Evolutionary conservation across 2,113 vertebrate genomes (phyloP), one percentile per base, ranked within the genome.

Genomic region (Dunckerocampus dactyliophorus): DNA sequence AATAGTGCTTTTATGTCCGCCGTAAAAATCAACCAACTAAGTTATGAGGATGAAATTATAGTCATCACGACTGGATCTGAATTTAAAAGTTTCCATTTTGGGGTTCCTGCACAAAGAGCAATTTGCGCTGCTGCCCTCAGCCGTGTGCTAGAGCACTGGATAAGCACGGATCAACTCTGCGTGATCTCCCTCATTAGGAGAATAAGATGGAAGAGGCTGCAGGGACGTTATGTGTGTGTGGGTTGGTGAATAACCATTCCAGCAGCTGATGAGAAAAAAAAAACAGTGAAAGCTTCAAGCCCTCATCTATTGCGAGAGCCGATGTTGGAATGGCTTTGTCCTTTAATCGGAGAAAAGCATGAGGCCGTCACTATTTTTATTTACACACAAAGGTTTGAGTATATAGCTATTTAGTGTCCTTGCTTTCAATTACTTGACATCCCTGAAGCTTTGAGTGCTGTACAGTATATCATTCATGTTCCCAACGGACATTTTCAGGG

Each of bases 141-240:
- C 77, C 53, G 76, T 60, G 68, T 57, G 71, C 79, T 62, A 54
- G 67, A 65, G 53, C 63, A 59, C 59, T 68, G 69, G 68, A 77
- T 79, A 78, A 85, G 82, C 80, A 84, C 67, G 71, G 69, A 54
- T 62, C 58, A 73, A 76, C 75, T 63, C 75, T 55, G n/a, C 6
- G 62, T 75, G 77, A 85, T 79, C 82, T 79, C 47, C 19, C 79
- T 83, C 79, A 82, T 89, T 89, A 90, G 77, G 17, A 48, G 57
- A 72, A 76, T 65, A 72, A 75, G 72, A 71, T 50, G 58, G 69
- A 73, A 42, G 67, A 75, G 21, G 49, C 39, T 53, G 59, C 60
- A 31, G 53, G 17, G 58, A 70, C 8, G 8, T 57, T 43, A 59
- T 67, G 69, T 24, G 47, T 21, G 67, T 42, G 69, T 76, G 72